Conservation (phyloP, 2,113 vertebrate genomes). For the Cygnus buccinator region DNA sequence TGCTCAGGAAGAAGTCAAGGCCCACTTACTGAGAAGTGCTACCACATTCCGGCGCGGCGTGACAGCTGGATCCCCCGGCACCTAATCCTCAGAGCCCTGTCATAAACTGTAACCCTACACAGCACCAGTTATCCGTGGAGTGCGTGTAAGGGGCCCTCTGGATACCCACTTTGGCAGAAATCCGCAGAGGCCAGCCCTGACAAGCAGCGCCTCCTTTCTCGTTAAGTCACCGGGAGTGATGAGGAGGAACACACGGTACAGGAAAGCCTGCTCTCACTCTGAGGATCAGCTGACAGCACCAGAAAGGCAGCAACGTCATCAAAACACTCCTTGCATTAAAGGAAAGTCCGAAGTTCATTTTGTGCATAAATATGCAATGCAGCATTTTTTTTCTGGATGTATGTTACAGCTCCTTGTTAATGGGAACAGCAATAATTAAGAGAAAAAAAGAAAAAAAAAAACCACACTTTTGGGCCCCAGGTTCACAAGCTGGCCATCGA, state of each 20-base stretch:
- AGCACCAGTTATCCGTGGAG: accelerated
- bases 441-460: neutral
- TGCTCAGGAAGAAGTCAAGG: neutral
- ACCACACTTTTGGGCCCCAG: neutral
- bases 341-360: neutral
- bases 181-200: neutral
- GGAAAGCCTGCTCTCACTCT: neutral
- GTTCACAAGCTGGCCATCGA: neutral
- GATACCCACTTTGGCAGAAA: neutral
- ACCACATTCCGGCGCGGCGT: neutral
- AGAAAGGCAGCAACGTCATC: neutral
- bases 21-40: neutral
- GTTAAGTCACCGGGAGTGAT: neutral
- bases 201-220: neutral
- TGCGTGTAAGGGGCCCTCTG: accelerated
- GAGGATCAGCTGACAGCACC: neutral
- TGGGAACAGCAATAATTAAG: neutral
- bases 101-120: neutral
- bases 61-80: neutral
- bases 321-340: neutral
- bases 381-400: neutral
- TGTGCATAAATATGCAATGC: accelerated
- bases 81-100: neutral
- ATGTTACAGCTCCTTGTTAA: neutral
- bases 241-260: neutral